Evolutionary conservation across 2,113 vertebrate species (phyloP).

Genomic region (Poecilia latipinna): DNA sequence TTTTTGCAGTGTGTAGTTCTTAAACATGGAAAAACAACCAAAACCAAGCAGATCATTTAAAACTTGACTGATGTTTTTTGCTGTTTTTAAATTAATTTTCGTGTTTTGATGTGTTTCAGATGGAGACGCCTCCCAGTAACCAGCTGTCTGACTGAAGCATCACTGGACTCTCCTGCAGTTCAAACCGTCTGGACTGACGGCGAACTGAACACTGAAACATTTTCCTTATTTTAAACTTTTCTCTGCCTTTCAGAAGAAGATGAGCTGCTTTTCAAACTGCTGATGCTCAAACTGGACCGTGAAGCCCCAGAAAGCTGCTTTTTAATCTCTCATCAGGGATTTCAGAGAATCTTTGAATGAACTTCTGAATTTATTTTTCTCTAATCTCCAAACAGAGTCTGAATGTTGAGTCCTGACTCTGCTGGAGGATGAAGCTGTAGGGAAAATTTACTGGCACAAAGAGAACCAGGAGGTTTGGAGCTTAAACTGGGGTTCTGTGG

Average conservation of each 20-base stretch:
- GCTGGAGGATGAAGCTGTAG: background rate
- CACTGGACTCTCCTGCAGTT: background rate
- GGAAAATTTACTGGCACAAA: background rate
- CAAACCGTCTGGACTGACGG: background rate
- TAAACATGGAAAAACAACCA: no score
- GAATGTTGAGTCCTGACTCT: background rate
- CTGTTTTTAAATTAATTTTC: background rate
- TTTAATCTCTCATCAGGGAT: background rate
- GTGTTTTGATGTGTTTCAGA: constrained; percentile 23
- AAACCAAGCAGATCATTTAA: background rate
- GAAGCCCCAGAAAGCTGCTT: background rate
- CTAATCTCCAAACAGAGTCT: background rate
- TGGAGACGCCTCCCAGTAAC: background rate
- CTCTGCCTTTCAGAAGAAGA: background rate
- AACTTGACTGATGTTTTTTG: background rate
- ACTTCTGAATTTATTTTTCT: background rate
- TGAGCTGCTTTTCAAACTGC: background rate
- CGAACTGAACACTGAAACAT: background rate
- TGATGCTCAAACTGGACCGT: background rate
- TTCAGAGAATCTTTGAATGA: background rate
- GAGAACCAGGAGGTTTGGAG: background rate
- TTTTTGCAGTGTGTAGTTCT: no score
- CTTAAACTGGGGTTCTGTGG: background rate
- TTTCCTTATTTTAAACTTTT: background rate
- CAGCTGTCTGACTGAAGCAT: constrained; percentile 17